Conservation (phyloP, 2,113 vertebrate species). For the Barbus barbus region DNA sequence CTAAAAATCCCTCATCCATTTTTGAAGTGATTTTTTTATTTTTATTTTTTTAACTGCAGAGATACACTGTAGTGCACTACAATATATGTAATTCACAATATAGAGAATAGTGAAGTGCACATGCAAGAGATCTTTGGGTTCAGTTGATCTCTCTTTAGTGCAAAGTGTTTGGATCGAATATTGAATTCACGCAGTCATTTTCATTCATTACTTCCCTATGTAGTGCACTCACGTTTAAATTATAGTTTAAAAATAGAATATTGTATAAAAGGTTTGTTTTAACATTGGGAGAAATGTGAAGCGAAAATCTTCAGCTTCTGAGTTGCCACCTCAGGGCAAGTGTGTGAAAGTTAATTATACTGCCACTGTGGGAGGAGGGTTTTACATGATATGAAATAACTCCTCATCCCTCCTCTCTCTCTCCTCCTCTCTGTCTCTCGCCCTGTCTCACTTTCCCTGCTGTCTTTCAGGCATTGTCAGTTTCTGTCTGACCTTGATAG, state of each 20-base stretch:
- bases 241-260: slow-evolving; percentile 17
- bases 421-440: neutral
- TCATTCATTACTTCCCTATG: neutral
- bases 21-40: too few relatives aligned
- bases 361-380: neutral
- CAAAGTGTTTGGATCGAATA: neutral
- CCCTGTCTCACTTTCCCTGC: neutral
- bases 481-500: slow-evolving; percentile 36
- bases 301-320: neutral
- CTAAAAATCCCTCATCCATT: neutral
- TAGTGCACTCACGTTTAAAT: neutral
- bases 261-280: slow-evolving; percentile 13
- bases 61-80: neutral
- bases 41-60: too few relatives aligned
- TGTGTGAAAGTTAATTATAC: slow-evolving; percentile 36
- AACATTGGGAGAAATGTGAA: slow-evolving; percentile 4
- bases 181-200: neutral
- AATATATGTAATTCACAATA: neutral
- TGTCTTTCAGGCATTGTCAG: slow-evolving; percentile 17
- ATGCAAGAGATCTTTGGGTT: neutral
- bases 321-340: slow-evolving; percentile 25
- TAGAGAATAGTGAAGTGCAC: neutral
- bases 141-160: neutral
- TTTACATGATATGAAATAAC: slow-evolving; percentile 25
- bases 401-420: slow-evolving; percentile 2